Evolutionary conservation across 1,140 invertebrate genomes (phyloP).

Genomic region (Drosophila subpulchrella): DNA sequence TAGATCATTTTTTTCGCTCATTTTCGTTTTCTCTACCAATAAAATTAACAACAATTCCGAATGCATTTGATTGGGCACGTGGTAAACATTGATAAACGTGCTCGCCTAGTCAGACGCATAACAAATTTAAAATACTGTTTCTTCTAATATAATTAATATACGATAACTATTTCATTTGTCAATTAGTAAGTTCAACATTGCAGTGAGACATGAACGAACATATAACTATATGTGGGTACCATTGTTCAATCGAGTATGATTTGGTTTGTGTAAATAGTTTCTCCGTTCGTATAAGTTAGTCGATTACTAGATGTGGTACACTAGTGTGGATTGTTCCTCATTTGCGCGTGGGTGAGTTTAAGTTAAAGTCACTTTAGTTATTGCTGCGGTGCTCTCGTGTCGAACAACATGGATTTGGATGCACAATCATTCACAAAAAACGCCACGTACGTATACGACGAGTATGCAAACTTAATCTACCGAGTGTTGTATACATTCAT

Average conservation of each 20-base stretch:
- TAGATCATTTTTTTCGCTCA: conserved; percentile 41
- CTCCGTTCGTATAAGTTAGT: conserved; percentile 26
- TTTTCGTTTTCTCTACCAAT: conserved; percentile 58
- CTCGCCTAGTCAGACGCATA: conserved; percentile 55
- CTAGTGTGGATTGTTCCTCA: conserved; percentile 58
- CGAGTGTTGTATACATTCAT: conserved; percentile 40
- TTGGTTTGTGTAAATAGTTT: conserved; percentile 46
- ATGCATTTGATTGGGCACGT: conserved; percentile 63
- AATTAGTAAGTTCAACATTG: conserved; percentile 73
- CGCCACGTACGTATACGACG: conserved; percentile 27
- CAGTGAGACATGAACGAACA: conserved; percentile 41
- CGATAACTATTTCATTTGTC: conserved; percentile 62
- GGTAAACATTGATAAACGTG: conserved; percentile 69
- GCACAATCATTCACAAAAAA: conserved; percentile 37
- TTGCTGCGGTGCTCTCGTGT: conserved; percentile 34
- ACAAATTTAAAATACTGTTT: conserved; percentile 73
- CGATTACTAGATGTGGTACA: conserved; percentile 61
- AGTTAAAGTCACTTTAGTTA: conserved; percentile 39
- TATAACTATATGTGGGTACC: conserved; percentile 12
- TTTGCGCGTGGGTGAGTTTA: conserved; percentile 49
- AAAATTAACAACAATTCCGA: conserved; percentile 77
- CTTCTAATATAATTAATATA: conserved; percentile 59
- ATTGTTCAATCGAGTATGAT: conserved; percentile 13
- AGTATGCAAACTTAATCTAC: conserved; percentile 36
- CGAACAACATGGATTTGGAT: conserved; percentile 32